These are phyloP conservation scores for Lutjanus campechanus DNA, from an alignment of 2,797 vertebrate species.

Conservation along the genomic window DNA sequence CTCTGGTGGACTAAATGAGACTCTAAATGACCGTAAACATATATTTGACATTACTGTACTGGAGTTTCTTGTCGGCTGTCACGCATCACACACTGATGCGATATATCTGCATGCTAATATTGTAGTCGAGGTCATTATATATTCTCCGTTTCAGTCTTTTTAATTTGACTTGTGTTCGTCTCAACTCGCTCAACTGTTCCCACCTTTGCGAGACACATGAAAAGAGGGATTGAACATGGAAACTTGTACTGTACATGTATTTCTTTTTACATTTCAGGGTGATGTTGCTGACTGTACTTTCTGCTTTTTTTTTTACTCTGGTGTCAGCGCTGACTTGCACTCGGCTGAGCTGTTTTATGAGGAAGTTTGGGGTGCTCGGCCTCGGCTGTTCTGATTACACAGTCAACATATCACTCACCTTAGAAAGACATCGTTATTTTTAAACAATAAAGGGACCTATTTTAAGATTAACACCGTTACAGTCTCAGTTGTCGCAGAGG, in stretches of 20 bases:
- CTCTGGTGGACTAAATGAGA: neutral
- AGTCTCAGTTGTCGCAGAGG: neutral
- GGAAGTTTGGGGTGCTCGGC: neutral
- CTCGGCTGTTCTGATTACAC: neutral
- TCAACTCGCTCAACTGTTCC: neutral
- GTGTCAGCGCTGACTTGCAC: neutral
- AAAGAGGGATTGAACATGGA: neutral
- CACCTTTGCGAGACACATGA: neutral
- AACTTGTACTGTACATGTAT: neutral
- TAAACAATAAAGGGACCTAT: conserved; percentile 50
- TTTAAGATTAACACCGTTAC: conserved; percentile 23
- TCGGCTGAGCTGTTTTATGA: neutral
- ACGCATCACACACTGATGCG: too few species aligned
- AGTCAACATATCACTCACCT: conserved; percentile 4
- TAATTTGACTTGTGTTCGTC: neutral
- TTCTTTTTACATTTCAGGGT: neutral
- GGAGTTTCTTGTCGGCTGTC: too few species aligned
- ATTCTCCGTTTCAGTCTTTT: too few species aligned
- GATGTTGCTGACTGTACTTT: neutral
- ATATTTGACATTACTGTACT: too few species aligned
- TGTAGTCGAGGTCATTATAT: too few species aligned
- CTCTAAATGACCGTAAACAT: neutral
- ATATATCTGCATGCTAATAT: too few species aligned
- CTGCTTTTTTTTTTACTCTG: neutral
- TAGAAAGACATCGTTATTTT: conserved; percentile 48